phyloP scores from a whole-genome alignment of 2,888 invertebrate species.

The Diabrotica balteata region DNA sequence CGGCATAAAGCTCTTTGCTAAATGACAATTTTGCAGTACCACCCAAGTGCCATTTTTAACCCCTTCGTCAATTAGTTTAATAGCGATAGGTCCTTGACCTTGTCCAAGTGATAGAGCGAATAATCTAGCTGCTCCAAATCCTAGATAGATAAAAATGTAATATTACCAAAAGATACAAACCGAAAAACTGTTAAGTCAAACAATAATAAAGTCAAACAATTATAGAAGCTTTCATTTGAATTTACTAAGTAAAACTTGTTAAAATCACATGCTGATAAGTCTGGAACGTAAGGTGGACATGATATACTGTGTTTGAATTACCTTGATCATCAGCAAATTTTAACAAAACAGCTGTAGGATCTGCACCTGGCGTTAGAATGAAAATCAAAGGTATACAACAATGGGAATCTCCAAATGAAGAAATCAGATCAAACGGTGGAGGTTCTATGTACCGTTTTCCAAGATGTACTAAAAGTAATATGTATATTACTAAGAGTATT shows the following conservation, averaged over 20 bases:
- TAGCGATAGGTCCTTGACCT: slow-evolving; percentile 91
- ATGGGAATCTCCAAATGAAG: slow-evolving; percentile 86
- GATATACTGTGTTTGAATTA: not conserved
- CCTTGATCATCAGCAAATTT: slow-evolving; percentile 94
- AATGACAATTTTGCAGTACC: slow-evolving; percentile 92
- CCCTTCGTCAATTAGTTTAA: slow-evolving; percentile 84
- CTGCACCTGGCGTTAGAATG: slow-evolving; percentile 90
- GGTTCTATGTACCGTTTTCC: slow-evolving; percentile 86
- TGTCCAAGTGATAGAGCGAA: slow-evolving; percentile 89
- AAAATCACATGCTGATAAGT: not conserved
- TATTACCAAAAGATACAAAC: too few relatives aligned
- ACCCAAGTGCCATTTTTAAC: slow-evolving; percentile 90
- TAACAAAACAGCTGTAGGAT: slow-evolving; percentile 87
- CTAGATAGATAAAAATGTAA: not conserved
- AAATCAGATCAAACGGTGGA: slow-evolving; percentile 85
- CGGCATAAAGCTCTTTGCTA: slow-evolving; percentile 95
- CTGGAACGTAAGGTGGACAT: not conserved
- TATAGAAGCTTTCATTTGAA: too few relatives aligned
- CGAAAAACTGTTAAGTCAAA: too few relatives aligned
- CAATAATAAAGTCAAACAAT: too few relatives aligned
- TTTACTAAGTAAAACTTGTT: too few relatives aligned
- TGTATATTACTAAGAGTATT: not conserved
- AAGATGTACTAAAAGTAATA: slow-evolving; percentile 65
- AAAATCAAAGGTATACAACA: slow-evolving; percentile 90
- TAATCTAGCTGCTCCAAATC: slow-evolving; percentile 74